Conservation (phyloP, 1,140 invertebrate genomes). For the Anastrepha ludens region DNA sequence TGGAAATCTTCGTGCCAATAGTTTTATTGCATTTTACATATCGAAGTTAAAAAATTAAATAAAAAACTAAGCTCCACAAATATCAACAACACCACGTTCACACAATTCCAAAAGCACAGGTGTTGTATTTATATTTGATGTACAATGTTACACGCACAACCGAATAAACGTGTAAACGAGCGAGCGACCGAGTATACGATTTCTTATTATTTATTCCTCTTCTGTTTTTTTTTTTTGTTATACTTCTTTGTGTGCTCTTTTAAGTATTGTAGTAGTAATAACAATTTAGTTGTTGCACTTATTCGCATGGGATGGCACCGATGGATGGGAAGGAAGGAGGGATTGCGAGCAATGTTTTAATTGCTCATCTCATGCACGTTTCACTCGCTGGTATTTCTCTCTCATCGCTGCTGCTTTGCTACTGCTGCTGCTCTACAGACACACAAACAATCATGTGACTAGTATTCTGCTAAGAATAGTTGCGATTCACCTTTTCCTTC, state of each 20-base stretch:
- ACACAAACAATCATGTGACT: background rate
- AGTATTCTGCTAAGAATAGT: slow-evolving; percentile 24
- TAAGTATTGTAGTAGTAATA: slow-evolving; percentile 7
- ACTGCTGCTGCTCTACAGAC: background rate
- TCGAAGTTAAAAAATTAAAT: slow-evolving; percentile 1
- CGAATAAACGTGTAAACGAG: background rate
- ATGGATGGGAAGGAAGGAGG: background rate
- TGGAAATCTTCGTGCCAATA: slow-evolving; percentile 51
- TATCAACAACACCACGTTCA: background rate
- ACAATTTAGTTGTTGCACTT: slow-evolving; percentile 43
- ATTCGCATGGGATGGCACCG: background rate
- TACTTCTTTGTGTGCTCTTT: background rate
- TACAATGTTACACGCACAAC: slow-evolving; percentile 38
- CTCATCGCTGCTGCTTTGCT: background rate
- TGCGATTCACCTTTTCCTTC: background rate
- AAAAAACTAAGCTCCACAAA: background rate
- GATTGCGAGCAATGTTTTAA: slow-evolving; percentile 26
- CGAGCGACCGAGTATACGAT: slow-evolving; percentile 11
- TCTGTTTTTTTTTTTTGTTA: background rate
- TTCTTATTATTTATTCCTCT: slow-evolving; percentile 47
- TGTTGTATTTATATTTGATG: slow-evolving; percentile 30
- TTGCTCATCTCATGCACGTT: slow-evolving; percentile 36
- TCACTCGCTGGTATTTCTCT: slow-evolving; percentile 34
- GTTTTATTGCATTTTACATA: slow-evolving; percentile 51
- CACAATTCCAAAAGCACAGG: slow-evolving; percentile 34